These are phyloP conservation scores for Rhorus exstirpatorius DNA, from an alignment of 2,888 invertebrate species.

Conservation along the genomic window DNA sequence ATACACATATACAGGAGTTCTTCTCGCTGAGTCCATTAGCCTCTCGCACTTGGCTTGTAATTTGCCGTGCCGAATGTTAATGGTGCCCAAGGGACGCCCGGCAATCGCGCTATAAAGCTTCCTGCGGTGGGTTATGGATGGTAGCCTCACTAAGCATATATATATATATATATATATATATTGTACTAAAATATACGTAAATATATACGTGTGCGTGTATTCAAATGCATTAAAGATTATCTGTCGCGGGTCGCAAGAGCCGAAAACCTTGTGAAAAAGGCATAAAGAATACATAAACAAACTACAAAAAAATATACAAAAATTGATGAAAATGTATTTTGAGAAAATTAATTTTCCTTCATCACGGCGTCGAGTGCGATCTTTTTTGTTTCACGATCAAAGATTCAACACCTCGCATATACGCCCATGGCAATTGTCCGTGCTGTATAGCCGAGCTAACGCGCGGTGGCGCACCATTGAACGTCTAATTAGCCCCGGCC, in stretches of 20 bases:
- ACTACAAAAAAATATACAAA: not conserved
- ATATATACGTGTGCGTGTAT: constrained; percentile 1
- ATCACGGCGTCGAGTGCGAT: not conserved
- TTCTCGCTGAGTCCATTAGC: constrained; percentile 82
- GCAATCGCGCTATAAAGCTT: constrained; percentile 68
- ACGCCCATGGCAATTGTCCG: not conserved
- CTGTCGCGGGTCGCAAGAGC: too few species aligned
- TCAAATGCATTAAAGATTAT: not conserved
- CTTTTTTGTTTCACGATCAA: constrained; percentile 46
- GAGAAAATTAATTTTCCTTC: constrained; percentile 6
- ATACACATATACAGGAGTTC: not conserved
- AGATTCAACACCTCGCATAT: constrained; percentile 43
- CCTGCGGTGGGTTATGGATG: constrained; percentile 68
- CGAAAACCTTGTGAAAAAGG: too few species aligned
- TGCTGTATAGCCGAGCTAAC: not conserved
- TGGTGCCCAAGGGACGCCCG: constrained; percentile 79
- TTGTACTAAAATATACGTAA: not conserved
- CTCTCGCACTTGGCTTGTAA: constrained; percentile 83
- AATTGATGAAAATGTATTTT: constrained; percentile 11
- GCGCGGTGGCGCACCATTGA: constrained; percentile 71
- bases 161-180: not conserved
- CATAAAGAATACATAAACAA: not conserved
- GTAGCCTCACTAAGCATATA: constrained; percentile 68
- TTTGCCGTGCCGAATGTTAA: constrained; percentile 86
- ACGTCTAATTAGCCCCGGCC: constrained; percentile 76